These are phyloP conservation scores for Crotalus tigris DNA, from an alignment of 2,113 vertebrate species.

Conservation along the genomic window DNA sequence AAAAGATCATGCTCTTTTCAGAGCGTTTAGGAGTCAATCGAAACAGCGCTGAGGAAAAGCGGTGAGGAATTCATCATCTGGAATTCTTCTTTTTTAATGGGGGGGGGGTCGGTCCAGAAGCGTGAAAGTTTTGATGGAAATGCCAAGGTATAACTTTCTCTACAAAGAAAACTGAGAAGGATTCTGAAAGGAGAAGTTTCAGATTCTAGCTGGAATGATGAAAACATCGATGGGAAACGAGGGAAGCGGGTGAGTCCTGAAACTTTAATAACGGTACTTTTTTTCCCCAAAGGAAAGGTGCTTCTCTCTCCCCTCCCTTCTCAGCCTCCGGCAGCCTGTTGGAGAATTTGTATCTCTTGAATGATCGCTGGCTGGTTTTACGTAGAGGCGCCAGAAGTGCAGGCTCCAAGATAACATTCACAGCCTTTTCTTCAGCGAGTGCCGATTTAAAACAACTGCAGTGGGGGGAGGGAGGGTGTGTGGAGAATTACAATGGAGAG, in stretches of 20 bases:
- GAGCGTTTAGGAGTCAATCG: constrained; percentile 28
- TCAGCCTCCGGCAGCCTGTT: not conserved
- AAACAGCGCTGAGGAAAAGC: constrained; percentile 36
- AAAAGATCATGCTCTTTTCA: constrained; percentile 58
- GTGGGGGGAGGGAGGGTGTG: not conserved
- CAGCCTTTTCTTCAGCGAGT: constrained; percentile 19
- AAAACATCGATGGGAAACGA: constrained; percentile 64
- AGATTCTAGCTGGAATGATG: constrained; percentile 63
- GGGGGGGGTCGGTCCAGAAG: not conserved
- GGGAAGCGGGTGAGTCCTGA: constrained; percentile 70
- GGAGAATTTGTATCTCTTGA: constrained; percentile 21
- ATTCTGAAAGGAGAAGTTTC: constrained; percentile 56
- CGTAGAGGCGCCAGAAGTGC: constrained; percentile 17
- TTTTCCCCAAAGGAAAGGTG: constrained; percentile 22
- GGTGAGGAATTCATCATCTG: constrained; percentile 31
- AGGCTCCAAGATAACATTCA: constrained; percentile 8
- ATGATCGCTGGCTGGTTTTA: not conserved
- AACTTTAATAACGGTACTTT: constrained; percentile 40
- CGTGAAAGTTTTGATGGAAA: constrained; percentile 52
- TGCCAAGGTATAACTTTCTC: constrained; percentile 52
- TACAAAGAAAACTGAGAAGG: constrained; percentile 43
- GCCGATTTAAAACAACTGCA: constrained; percentile 17
- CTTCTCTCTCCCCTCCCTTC: too few species aligned
- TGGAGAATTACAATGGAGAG: not conserved
- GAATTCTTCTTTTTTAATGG: not conserved